Evolutionary conservation across 2,888 invertebrate species (phyloP), one percentile per base, ranked within the genome.

Genomic region (Congeria kusceri): DNA sequence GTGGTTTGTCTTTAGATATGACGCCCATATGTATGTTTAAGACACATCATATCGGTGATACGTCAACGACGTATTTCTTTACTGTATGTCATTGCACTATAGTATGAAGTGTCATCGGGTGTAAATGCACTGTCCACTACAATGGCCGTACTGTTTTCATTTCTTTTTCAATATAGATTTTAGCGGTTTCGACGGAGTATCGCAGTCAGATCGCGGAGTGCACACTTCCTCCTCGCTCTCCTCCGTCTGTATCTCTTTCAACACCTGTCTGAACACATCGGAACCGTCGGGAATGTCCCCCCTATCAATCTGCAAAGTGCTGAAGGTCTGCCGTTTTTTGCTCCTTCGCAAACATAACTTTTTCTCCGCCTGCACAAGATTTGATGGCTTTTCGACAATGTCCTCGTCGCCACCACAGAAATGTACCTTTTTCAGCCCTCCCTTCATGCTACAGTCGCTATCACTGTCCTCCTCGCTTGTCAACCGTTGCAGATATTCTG

Each of bases 251-350:
- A 78, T 78, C 56, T 78, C 73, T 56, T 73, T 74, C 25, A 78
- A 47, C 7, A 78, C 73, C 66, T 73, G 69, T 61, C 78, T 49
- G 46, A 78, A 78, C 32, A 74, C 56, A 23, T 78, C 78, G 1
- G 78, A 78, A 61, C 78, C 78, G 23, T 70, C 61, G 3, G 78
- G 78, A 28, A 78, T 78, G 29, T 74, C 73, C 23, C 73, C 78
- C 39, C 78, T 58, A 28, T 74, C 56, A 27, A 78, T 57, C 25
- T 49, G 57, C 20, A 71, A n/a, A 23, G 32, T 23, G 20, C 63
- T 63, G 5, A 77, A 66, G 18, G 65, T 62, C 1, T 62, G 62
- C 18, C 20, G 44, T 27, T 49, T 63, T 25, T 57, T 62, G 23
- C 25, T 25, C 9, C 49, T 65, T 20, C 63, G 61, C 15, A 25